Evolutionary conservation across 2,888 invertebrate genomes (phyloP), one percentile per base, ranked within the genome.

Genomic region (Cotesia congregata): DNA sequence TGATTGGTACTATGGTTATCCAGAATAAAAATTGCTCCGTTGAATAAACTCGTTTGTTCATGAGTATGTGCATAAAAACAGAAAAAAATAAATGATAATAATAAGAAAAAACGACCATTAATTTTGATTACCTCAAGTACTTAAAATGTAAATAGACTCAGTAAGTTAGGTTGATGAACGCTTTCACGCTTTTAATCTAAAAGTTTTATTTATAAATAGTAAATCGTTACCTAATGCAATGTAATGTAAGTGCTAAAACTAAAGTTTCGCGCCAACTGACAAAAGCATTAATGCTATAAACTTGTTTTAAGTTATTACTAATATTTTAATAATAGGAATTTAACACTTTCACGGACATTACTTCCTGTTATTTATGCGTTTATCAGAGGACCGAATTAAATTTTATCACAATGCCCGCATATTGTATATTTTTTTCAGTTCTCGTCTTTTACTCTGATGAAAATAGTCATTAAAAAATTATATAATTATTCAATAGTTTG

Each of bases 291-390:
- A 75, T 68, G 75, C 67, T 77, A 72, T 77, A 75, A 71, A 72
- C 38, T 65, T 12, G 6, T 50, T 76, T 79, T 75, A 80, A 78
- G 79, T 77, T 30, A 30, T 30, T 76, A 81, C 83, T 85, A 85
- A 86, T 85, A 83, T 86, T 86, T 83, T 85, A 80, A 81, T 81
- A 80, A 81, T 81, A 1, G 83, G 82, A 81, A 81, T 83, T 80
- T 61, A 67, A 65, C 71, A 74, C 72, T 78, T 80, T 78, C 82
- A 83, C 79, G 81, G 82, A 50, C 12, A 50, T 12, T 50, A 50
- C 9, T 50, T 50, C 12, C 50, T 50, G 12, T 50, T 50, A n/a
- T n/a, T n/a, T n/a, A n/a, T 12, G 12, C 4, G 4, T 7, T 12
- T 50, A 50, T 12, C 50, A 12, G 50, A 50, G 12, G 12, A 50